Evolutionary conservation across 2,797 vertebrate species (phyloP).

Genomic region (Myotis daubentonii): DNA sequence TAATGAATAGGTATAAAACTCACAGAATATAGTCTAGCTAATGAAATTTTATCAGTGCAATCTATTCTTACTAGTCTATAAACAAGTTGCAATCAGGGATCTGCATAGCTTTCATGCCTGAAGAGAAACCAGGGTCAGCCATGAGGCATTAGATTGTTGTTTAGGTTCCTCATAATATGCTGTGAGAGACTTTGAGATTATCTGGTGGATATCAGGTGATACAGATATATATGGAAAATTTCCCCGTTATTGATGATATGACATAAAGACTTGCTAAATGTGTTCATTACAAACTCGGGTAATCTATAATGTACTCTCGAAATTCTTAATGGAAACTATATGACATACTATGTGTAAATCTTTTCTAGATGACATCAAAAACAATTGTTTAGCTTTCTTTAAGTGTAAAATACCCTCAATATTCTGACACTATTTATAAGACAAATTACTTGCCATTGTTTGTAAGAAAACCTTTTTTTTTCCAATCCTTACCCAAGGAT

Average conservation of each 20-base stretch:
- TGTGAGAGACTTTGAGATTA: not conserved
- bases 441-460: not conserved
- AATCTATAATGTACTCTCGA: not conserved
- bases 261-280: not conserved
- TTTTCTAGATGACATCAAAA: not conserved
- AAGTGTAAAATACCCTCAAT: not conserved
- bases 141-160: not conserved
- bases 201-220: not conserved
- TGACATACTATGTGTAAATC: not conserved
- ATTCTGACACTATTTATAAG: not conserved
- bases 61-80: not conserved
- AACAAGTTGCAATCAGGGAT: not conserved
- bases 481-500: not conserved
- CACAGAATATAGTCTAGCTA: not conserved
- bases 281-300: not conserved
- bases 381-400: not conserved
- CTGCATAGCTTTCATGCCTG: not conserved
- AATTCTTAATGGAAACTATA: constrained; percentile 15
- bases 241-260: not conserved
- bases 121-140: not conserved
- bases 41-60: not conserved
- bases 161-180: not conserved
- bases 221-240: not conserved
- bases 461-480: not conserved
- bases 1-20: not conserved